Conservation (phyloP, 2,113 vertebrate species). For the Toxostoma redivivum region DNA sequence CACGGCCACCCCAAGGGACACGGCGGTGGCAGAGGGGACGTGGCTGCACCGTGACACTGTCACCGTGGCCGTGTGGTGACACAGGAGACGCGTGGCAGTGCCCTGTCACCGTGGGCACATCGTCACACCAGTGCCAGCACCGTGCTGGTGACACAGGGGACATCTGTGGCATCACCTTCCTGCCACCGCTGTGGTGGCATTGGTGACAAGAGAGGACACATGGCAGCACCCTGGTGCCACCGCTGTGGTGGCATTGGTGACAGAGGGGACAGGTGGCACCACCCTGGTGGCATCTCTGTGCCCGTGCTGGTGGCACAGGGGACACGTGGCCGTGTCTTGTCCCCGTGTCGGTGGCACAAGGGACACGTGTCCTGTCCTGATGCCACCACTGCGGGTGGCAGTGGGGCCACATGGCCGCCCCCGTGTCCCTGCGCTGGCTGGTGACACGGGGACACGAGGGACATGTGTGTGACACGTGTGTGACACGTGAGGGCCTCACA, state of each 20-base stretch:
- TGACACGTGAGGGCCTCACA: too few species aligned
- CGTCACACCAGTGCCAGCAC: not conserved
- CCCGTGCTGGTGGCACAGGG: too few species aligned
- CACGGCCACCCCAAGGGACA: not conserved
- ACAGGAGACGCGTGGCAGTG: not conserved
- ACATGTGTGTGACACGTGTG: too few species aligned
- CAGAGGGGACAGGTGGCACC: not conserved
- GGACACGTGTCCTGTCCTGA: not conserved
- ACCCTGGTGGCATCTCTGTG: not conserved
- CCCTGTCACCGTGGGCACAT: not conserved
- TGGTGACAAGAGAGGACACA: not conserved
- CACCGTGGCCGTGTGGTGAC: not conserved
- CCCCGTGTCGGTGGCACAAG: not conserved
- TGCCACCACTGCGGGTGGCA: not conserved
- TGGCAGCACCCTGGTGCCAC: fast-evolving
- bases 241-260: fast-evolving
- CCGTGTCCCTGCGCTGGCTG: not conserved
- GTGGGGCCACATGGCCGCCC: not conserved
- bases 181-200: too few species aligned
- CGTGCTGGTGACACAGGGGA: not conserved
- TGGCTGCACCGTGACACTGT: too few species aligned
- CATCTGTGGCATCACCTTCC: not conserved
- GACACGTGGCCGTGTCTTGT: not conserved
- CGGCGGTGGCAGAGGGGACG: too few species aligned
- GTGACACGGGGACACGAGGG: too few species aligned